Base-by-base conservation (phyloP, 2,797 vertebrate genomes). In the Schizopygopsis malacanthus region DNA sequence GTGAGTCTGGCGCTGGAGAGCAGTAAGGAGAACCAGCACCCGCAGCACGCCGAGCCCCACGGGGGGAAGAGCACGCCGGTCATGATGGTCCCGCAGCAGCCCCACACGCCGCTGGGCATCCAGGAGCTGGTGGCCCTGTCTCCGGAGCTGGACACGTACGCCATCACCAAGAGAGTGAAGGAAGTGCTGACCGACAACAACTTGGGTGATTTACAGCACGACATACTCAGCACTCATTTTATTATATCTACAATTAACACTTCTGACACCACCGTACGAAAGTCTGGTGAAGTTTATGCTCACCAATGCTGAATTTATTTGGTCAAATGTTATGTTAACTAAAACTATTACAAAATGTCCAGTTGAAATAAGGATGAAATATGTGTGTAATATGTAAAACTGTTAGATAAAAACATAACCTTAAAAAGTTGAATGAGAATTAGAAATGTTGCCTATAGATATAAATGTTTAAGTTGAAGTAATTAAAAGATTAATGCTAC, bases 101-200 rank as follows among this genome's bases (percentile, higher is more conserved):
- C 94, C 88, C 95, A 97, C 65, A 94, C 95, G 16, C 91, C 95
- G 0, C 89, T 97, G 73, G 98, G 98, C 87, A 99, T 99, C 92
- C 98, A 99, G 94, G 98, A 99, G 92, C 95, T 99, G 0, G 98
- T 99, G 20, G 97, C 98, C 92, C 97, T 98, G 96, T 99, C 98
- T 63, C 95, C 97, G 0, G 98, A 99, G 91, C 94, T 99, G 82
- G 98, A 99, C 94, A 99, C 98, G 0, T 99, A 99, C 61, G 93
- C 94, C 93, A 99, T 99, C 93, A 99, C 98, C 91, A 99, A 99
- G 94, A 97, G 97, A 90, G 97, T 99, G 90, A 99, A 99, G 91
- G 98, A 99, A 90, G 98, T 99, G 91, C 95, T 99, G 88, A 99
- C 97, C 0, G 98, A 99, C 95, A 99, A 99, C 94, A 99, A 99